Base-by-base conservation (phyloP, 2,888 invertebrate species). In the Polia nebulosa region DNA sequence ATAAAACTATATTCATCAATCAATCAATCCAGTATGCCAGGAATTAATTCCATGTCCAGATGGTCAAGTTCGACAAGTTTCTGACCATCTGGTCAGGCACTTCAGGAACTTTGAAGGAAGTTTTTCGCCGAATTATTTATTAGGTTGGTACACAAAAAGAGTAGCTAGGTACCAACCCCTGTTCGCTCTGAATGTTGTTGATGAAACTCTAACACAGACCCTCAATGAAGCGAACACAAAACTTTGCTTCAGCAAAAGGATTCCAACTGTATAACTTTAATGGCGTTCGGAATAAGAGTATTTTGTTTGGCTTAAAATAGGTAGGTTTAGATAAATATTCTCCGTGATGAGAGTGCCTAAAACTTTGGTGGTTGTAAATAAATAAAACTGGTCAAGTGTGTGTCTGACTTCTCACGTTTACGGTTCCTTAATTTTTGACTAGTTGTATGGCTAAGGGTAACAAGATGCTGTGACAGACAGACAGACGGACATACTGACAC, bases 231-330 rank as follows among this genome's bases (percentile, higher is more conserved):
- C 32, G 39, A 32, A 49, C 34, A 60, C 39, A 52, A 63, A 78
- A 73, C 55, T 72, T 75, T 59, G 20, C 17, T 45, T 5, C 17
- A 51, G 15, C 22, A 56, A 72, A 62, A 72, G 55, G 45, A 64
- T 41, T 56, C 29, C 15, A 79, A 73, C 59, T 75, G 49, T 64
- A 8, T 27, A 60, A 57, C 29, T 45, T 59, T 29, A 56, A 57
- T 52, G 27, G 20, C 32, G 39, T 51, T 56, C 27, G 20, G 3
- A 57, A 49, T 44, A 36, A 47, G 32, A 25, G 1, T 55, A 22
- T 22, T 59, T 72, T 25, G 1, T 39, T 52, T 34, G 3, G 7
- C n/a, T 7, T 6, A 20, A 70, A 47, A 27, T 52, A 25, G 4
- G 0, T 22, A 39, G n/a, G n/a, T n/a, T n/a, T 7, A n/a, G 6